Evolutionary conservation across 2,113 vertebrate species (phyloP).

Genomic region (Trochalopteron elliotii): DNA sequence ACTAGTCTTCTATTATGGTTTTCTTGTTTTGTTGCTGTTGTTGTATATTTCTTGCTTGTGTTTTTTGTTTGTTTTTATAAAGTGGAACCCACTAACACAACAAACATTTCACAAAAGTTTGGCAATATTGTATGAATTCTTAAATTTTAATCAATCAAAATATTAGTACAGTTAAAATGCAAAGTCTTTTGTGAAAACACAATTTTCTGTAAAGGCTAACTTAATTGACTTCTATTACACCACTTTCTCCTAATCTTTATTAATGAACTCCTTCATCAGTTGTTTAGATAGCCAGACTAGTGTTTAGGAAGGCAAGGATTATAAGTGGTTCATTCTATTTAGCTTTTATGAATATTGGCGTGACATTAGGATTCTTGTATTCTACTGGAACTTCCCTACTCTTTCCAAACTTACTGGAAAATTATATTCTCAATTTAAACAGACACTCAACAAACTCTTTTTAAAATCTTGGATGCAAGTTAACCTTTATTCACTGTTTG

Average conservation of each 20-base stretch:
- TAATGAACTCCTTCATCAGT: background rate
- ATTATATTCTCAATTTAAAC: background rate
- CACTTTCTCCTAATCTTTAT: background rate
- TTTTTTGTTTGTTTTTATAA: background rate
- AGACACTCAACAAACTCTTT: background rate
- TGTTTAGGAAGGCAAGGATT: background rate
- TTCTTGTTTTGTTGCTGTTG: background rate
- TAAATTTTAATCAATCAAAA: background rate
- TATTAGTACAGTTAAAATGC: background rate
- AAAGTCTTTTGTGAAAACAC: background rate
- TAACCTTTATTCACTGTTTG: slow-evolving; percentile 21
- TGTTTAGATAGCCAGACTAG: background rate
- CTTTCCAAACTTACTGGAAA: slow-evolving; percentile 39
- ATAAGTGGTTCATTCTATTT: background rate
- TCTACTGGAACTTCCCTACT: background rate
- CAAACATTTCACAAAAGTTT: background rate
- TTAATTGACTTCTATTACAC: background rate
- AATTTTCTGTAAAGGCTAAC: background rate
- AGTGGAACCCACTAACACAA: background rate
- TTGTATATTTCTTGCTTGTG: background rate
- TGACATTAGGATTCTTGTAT: background rate
- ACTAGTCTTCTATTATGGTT: background rate
- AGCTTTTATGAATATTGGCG: background rate
- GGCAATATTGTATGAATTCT: background rate
- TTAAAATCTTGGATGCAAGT: slow-evolving; percentile 1